Evolutionary conservation across 2,113 vertebrate genomes (phyloP).

Genomic region (Rhea pennata): DNA sequence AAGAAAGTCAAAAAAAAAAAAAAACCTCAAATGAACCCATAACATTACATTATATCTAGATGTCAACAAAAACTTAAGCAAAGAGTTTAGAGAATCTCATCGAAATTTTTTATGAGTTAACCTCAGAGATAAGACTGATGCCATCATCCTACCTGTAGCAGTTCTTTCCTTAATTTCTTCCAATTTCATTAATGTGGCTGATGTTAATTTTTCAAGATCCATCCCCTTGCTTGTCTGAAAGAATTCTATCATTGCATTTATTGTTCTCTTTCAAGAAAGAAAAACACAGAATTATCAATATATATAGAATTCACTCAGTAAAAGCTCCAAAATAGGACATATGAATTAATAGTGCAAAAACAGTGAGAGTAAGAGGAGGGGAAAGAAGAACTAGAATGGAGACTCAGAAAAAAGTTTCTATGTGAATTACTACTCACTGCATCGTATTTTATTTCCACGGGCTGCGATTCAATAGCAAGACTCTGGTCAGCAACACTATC

Average conservation of each 20-base stretch:
- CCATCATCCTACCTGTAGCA: constrained; percentile 81
- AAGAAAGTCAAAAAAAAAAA: background rate
- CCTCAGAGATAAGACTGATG: background rate
- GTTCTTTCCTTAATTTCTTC: constrained; percentile 98
- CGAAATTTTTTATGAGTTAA: background rate
- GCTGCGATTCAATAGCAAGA: constrained; percentile 87
- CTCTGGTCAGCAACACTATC: constrained; percentile 86
- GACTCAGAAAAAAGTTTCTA: background rate
- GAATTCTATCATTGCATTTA: constrained; percentile 91
- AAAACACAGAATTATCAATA: background rate
- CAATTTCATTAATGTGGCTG: constrained; percentile 91
- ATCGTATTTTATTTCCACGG: constrained; percentile 96
- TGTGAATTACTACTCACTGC: constrained; percentile 81
- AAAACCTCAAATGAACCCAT: background rate
- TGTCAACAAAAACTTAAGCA: background rate
- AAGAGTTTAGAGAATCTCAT: background rate
- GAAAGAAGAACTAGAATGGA: background rate
- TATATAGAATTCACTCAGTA: background rate
- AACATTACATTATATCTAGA: background rate
- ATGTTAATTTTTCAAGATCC: constrained; percentile 91
- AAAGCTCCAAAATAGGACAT: background rate
- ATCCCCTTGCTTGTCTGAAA: constrained; percentile 87
- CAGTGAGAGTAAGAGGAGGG: background rate
- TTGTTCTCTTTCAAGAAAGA: constrained; percentile 80
- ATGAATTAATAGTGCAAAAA: background rate